Percentiles rank a stretch among this genome's conserved stretches.
Evolutionary conservation across 30 jellyfish, hydroid and myxozoan species (phyloP).

Genomic region (Hydractinia echinata): DNA sequence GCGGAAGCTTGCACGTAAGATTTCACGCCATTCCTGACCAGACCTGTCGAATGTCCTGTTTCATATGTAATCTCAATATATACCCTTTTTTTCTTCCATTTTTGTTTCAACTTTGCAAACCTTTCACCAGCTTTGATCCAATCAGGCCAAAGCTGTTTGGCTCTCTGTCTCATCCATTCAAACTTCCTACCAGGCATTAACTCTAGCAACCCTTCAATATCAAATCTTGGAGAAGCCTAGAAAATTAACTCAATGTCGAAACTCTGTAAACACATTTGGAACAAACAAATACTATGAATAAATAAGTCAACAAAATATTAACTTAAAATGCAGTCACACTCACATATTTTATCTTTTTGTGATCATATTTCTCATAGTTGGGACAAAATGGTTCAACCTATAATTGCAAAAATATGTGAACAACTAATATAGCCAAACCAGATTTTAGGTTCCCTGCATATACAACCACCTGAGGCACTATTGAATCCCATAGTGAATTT

Average conservation of each 20-base stretch:
- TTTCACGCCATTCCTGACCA: background rate
- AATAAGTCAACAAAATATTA: background rate
- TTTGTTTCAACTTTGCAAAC: constrained; percentile 27
- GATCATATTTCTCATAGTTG: no score
- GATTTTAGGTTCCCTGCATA: no score
- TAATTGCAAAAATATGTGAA: background rate
- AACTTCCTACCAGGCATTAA: constrained; percentile 35
- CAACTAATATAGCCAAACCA: no score
- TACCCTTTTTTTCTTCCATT: constrained; percentile 59
- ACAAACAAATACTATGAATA: background rate
- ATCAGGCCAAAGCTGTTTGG: constrained; percentile 57
- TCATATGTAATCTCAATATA: background rate
- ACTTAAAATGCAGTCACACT: background rate
- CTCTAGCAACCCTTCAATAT: constrained; percentile 52
- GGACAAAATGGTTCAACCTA: constrained; percentile 38
- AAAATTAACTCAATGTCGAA: constrained; percentile 5
- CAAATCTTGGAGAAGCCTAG: constrained; percentile 57
- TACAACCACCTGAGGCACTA: no score
- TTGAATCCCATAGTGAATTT: no score
- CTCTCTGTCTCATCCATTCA: constrained; percentile 66
- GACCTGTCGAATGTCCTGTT: no score
- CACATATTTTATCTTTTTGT: no score
- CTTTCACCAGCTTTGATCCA: constrained; percentile 41
- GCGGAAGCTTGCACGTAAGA: background rate
- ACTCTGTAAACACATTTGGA: background rate